Percentiles rank a stretch among this genome's conserved stretches.
Conservation (phyloP, 1,140 invertebrate species). For the Diploscapter pachys region DNA sequence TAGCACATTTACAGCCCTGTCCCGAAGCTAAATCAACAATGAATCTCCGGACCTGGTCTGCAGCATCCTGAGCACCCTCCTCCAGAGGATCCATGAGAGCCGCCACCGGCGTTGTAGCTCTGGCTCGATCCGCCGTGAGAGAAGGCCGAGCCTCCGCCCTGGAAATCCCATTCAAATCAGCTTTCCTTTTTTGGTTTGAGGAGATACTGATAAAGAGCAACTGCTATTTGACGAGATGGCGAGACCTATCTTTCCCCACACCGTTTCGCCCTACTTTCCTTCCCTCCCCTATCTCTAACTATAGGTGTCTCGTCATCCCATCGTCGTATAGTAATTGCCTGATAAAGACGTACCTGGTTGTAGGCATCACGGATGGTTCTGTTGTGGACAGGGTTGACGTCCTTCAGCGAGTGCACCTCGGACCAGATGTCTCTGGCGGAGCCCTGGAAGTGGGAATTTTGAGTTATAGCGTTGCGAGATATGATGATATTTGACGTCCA, state of each 20-base stretch:
- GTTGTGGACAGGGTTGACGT: slow-evolving; percentile 43
- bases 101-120: slow-evolving; percentile 36
- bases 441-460: slow-evolving; percentile 39
- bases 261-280: no score
- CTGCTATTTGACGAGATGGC: no score
- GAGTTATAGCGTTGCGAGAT: not conserved
- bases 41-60: slow-evolving; percentile 39
- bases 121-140: slow-evolving; percentile 32
- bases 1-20: no score
- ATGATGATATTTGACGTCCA: not conserved
- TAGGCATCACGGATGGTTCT: slow-evolving; percentile 39
- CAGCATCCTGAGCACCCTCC: slow-evolving; percentile 39
- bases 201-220: not conserved
- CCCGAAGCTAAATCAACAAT: slow-evolving; percentile 27
- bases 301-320: not conserved
- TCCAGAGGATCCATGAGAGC: slow-evolving; percentile 29
- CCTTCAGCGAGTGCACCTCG: slow-evolving; percentile 53
- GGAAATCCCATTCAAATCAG: not conserved
- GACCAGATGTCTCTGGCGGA: slow-evolving; percentile 58
- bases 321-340: not conserved
- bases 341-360: slow-evolving; percentile 1
- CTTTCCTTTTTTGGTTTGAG: not conserved
- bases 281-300: no score
- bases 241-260: no score
- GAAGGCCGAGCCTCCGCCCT: slow-evolving; percentile 1